Conservation (phyloP, 2,113 vertebrate genomes). For the Periophthalmus modestus region DNA sequence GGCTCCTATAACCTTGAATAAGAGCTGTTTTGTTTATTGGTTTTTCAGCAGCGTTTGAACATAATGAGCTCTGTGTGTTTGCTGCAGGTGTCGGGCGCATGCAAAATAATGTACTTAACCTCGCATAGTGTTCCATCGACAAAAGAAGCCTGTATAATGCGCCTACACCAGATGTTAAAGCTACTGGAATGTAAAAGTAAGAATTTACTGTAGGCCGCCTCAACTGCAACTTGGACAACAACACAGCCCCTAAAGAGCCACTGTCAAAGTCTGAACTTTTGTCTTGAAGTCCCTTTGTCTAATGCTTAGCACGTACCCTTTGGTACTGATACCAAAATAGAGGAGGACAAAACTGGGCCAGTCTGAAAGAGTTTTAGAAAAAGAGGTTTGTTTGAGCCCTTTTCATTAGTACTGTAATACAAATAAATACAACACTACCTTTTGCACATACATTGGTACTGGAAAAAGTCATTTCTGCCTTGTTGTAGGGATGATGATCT, state of each 20-base stretch:
- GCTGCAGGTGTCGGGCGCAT: conserved; percentile 18
- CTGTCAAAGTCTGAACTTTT: background rate
- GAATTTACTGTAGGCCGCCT: background rate
- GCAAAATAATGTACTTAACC: conserved; percentile 4
- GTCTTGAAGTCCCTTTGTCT: no score
- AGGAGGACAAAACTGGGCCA: no score
- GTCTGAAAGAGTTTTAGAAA: no score
- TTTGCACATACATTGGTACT: no score
- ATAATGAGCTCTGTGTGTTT: conserved; percentile 38
- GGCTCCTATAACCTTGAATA: conserved; percentile 26
- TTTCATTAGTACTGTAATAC: no score
- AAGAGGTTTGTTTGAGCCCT: no score
- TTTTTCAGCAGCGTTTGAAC: conserved; percentile 23
- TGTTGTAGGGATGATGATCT: no score
- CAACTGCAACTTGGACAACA: background rate
- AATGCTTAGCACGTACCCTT: background rate
- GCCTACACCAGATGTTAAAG: background rate
- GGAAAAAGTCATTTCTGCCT: no score
- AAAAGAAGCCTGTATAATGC: background rate
- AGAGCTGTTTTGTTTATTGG: conserved; percentile 8
- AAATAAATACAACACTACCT: no score
- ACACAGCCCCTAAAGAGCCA: background rate
- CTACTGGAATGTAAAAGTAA: background rate
- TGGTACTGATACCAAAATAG: no score
- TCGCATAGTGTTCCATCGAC: background rate